phyloP scores from a whole-genome alignment of 2,113 vertebrate species.

The Campylomormyrus numenius region DNA sequence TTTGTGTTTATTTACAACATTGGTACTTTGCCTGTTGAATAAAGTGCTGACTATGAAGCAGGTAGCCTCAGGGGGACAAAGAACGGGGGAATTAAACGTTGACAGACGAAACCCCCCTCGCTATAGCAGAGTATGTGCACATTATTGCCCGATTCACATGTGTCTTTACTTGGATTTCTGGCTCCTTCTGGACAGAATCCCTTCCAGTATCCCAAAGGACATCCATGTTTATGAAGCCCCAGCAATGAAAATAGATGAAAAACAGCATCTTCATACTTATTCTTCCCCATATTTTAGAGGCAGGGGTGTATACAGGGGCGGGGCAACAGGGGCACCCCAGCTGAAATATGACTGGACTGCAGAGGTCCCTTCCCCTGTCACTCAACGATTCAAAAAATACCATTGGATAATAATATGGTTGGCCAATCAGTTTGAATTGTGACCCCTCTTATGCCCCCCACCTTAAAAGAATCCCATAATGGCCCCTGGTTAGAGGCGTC shows the following conservation, averaged over 20 bases:
- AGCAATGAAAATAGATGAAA: not conserved
- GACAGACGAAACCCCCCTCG: not conserved
- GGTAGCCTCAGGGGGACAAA: not conserved
- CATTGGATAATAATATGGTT: not conserved
- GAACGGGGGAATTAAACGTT: not conserved
- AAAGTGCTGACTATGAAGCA: not conserved
- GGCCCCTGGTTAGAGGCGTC: not conserved
- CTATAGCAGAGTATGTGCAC: not conserved
- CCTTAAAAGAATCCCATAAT: not conserved
- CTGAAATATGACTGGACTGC: not conserved
- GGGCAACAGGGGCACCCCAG: not conserved
- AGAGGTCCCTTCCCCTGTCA: not conserved
- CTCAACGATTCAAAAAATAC: not conserved
- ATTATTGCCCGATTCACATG: not conserved
- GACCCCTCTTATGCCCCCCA: not conserved
- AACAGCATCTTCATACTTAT: not conserved
- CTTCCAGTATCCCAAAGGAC: not conserved
- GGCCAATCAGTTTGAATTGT: not conserved
- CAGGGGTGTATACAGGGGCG: not conserved
- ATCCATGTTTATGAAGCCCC: not conserved
- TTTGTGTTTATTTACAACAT: not conserved
- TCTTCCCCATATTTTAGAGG: not conserved
- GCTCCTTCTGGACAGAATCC: not conserved
- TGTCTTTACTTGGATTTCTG: not conserved
- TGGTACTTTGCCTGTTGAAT: not conserved